Base-by-base conservation (phyloP, 2,888 invertebrate species). In the Megastigmus dorsalis region DNA sequence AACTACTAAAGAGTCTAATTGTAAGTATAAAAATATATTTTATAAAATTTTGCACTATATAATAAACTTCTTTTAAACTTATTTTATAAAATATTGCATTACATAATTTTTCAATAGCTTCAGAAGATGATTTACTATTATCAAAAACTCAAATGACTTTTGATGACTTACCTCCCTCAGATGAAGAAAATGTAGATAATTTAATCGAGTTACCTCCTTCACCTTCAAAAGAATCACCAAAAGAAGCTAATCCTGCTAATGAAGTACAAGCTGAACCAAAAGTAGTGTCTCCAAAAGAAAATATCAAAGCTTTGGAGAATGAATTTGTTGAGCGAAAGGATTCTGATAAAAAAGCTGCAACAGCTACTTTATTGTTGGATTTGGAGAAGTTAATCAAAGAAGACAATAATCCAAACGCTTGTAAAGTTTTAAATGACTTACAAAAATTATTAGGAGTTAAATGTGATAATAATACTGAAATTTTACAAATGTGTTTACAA, bases 371-470 rank as follows among this genome's bases (percentile, higher is more conserved):
- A 18, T 68, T 88, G 13, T 65, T 82, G 57, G 84, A 87, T 63
- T 79, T 88, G 2, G 83, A 85, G 57, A 86, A 84, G 72, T 65
- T 87, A 36, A 79, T 87, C 13, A 80, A 82, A 75, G 75, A 81
- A 15, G 83, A 86, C 59, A 78, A 81, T 60, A 87, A 86, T 78
- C 74, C 80, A 0, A 78, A 85, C 52, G 85, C 84, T 3, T 78
- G 77, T 45, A 81, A 83, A 70, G 78, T 87, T 33, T 71, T 88
- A 33, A 78, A 82, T 63, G 83, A 85, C 79, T 80, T 88, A 57
- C 85, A 86, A 50, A 83, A 81, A 68, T 80, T 77, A 9, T 79
- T 87, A 43, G 86, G 86, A 7, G 66, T 86, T 2, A 81, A 84
- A 28, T 83, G 77, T 67, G 77, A 81, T 15, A 83, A 77, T 69